These are phyloP conservation scores for Phocides pigmalion DNA, from an alignment of 1,140 invertebrate genomes.

Conservation along the genomic window DNA sequence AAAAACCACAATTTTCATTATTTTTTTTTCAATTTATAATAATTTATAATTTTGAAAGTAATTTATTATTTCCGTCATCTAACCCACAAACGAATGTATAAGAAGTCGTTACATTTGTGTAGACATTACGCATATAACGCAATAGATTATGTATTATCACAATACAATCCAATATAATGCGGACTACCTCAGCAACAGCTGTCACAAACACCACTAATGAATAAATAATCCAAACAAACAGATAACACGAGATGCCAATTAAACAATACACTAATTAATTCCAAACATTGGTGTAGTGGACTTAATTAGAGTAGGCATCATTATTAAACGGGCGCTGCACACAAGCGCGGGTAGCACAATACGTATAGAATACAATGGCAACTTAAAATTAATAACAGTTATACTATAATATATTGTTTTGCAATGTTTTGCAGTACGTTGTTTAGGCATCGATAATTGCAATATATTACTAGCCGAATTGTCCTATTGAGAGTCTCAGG, in stretches of 20 bases:
- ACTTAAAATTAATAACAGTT: conserved; percentile 54
- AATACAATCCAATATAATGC: conserved; percentile 50
- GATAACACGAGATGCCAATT: conserved; percentile 84
- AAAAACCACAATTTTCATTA: too few relatives aligned
- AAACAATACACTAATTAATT: conserved; percentile 84
- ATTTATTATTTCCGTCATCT: too few relatives aligned
- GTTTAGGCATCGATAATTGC: background rate
- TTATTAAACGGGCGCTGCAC: conserved; percentile 71
- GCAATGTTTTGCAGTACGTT: background rate
- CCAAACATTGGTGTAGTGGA: conserved; percentile 83
- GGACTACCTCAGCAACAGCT: conserved; percentile 68
- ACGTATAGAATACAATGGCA: conserved; percentile 50
- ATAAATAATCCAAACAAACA: conserved; percentile 83
- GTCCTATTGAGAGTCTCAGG: too few relatives aligned
- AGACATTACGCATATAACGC: too few relatives aligned
- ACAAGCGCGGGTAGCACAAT: conserved; percentile 48
- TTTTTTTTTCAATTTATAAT: too few relatives aligned
- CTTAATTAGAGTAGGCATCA: conserved; percentile 81
- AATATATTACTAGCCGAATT: too few relatives aligned
- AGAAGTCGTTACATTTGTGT: too few relatives aligned
- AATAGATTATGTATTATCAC: conserved; percentile 21
- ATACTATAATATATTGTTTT: conserved; percentile 5
- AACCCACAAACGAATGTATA: too few relatives aligned
- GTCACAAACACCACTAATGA: conserved; percentile 81
- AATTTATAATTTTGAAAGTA: too few relatives aligned